These are phyloP conservation scores for Xylophagus ater DNA, from an alignment of 2,888 invertebrate genomes.

Conservation along the genomic window DNA sequence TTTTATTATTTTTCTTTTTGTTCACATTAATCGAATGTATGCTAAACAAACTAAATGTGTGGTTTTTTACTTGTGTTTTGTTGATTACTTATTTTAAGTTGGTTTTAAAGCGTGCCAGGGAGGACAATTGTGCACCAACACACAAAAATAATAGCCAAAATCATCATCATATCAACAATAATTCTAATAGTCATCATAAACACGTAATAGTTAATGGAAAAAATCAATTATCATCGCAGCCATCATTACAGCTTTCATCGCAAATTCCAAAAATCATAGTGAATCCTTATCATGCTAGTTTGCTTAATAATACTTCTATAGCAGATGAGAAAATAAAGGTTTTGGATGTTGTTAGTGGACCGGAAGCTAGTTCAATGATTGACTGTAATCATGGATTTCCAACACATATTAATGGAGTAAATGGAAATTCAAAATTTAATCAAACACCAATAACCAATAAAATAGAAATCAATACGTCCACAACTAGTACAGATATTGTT, in stretches of 20 bases:
- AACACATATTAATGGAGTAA: neutral
- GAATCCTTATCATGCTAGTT: constrained; percentile 35
- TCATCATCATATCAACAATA: constrained; percentile 4
- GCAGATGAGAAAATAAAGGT: neutral
- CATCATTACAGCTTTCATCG: neutral
- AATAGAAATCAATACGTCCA: neutral
- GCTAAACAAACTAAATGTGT: too few species aligned
- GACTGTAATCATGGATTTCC: neutral
- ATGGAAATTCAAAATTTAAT: neutral
- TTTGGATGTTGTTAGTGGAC: too few species aligned
- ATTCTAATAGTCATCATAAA: constrained; percentile 1
- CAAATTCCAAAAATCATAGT: constrained; percentile 30
- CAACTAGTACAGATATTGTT: neutral
- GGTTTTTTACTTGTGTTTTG: constrained; percentile 5
- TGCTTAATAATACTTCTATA: neutral
- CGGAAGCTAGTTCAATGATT: neutral
- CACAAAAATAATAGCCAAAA: constrained; percentile 6
- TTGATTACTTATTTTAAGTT: constrained; percentile 13
- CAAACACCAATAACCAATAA: neutral
- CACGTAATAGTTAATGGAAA: constrained; percentile 2
- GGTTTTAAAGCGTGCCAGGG: constrained; percentile 19
- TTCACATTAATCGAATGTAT: too few species aligned
- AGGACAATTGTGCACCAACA: constrained; percentile 13
- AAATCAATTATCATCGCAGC: constrained; percentile 2
- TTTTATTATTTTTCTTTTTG: constrained; percentile 8